Conservation (phyloP, 2,113 vertebrate species). For the Eulacestoma nigropectus region DNA sequence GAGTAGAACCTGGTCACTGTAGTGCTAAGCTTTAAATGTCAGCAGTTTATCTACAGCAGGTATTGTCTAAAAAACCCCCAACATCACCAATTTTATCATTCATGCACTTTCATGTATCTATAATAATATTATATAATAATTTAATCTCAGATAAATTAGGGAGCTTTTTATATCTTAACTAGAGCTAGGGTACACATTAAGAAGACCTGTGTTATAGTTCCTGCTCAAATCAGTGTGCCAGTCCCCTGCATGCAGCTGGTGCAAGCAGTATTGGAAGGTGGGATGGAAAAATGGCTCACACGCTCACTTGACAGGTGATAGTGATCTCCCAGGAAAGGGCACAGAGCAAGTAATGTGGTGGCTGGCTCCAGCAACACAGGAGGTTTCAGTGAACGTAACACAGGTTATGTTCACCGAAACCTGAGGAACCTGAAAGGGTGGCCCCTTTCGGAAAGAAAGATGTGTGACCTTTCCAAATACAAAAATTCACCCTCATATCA, state of each 20-base stretch:
- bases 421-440: not conserved
- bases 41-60: not conserved
- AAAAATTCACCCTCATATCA: not conserved
- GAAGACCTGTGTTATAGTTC: not conserved
- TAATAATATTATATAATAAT: not conserved
- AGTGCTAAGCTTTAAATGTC: not conserved
- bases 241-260: not conserved
- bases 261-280: not conserved
- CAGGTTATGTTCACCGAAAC: not conserved
- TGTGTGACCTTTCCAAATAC: not conserved
- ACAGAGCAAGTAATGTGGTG: not conserved
- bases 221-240: not conserved
- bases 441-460: not conserved
- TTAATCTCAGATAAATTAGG: not conserved
- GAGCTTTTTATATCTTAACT: not conserved
- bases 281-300: not conserved
- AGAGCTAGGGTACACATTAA: not conserved
- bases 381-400: too few relatives aligned
- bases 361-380: not conserved
- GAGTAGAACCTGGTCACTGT: not conserved
- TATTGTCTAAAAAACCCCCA: not conserved
- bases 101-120: not conserved
- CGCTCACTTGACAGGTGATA: accelerated
- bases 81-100: not conserved
- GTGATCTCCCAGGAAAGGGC: not conserved